A percentile compares a stretch with the other conserved stretches of the same genome.
Evolutionary conservation across 2,113 vertebrate genomes (phyloP).

Genomic region (Bungarus multicinctus): DNA sequence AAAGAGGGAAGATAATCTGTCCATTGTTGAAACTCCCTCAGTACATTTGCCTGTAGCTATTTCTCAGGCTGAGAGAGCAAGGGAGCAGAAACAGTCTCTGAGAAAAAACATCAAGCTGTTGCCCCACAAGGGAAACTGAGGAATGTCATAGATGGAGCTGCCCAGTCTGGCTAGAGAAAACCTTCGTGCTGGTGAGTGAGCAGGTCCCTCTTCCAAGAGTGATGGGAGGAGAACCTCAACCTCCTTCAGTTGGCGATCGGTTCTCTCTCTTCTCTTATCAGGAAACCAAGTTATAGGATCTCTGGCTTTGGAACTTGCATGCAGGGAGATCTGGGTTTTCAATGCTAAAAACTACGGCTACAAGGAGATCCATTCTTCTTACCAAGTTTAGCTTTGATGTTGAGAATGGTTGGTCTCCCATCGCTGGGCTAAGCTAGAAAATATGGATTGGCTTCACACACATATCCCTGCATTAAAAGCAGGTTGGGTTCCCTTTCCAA

Average conservation of each 20-base stretch:
- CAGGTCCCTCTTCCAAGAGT: background rate
- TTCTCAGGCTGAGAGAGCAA: background rate
- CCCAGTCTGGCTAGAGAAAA: background rate
- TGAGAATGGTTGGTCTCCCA: background rate
- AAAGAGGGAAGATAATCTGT: background rate
- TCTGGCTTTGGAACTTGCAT: background rate
- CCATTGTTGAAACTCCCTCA: background rate
- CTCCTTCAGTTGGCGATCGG: background rate
- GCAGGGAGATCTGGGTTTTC: background rate
- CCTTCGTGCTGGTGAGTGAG: background rate
- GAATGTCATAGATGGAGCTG: background rate
- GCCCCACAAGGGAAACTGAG: background rate
- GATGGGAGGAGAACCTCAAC: background rate
- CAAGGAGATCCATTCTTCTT: background rate
- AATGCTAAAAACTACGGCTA: rapidly evolving
- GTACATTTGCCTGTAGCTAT: background rate
- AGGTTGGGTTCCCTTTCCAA: too few species aligned
- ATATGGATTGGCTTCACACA: background rate
- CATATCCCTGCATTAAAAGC: background rate
- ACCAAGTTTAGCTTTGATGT: background rate
- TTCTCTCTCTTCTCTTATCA: background rate
- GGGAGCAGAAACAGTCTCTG: background rate
- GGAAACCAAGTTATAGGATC: background rate
- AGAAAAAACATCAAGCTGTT: background rate
- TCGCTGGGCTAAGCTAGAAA: background rate